Percentiles rank a stretch among this genome's conserved stretches.
These are phyloP conservation scores for Fundulus diaphanus DNA, from an alignment of 2,797 vertebrate genomes.

Conservation along the genomic window DNA sequence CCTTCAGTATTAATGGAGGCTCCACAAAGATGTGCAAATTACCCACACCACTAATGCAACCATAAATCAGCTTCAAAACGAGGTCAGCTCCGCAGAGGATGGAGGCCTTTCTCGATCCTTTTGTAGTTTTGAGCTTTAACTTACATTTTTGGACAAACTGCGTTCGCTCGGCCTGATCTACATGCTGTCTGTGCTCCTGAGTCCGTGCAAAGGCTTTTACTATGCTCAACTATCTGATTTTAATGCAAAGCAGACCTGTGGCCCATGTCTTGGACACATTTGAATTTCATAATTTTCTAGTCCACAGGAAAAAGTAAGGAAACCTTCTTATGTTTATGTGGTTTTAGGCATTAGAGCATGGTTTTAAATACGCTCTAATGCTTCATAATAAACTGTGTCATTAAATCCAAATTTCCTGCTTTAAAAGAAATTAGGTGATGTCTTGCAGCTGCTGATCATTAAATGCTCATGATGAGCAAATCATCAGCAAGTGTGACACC, in stretches of 20 bases:
- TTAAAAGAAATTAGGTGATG: neutral
- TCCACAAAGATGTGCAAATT: constrained; percentile 1
- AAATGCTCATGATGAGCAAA: neutral
- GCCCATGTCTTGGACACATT: neutral
- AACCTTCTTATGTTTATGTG: neutral
- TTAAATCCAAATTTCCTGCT: neutral
- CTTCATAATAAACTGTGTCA: neutral
- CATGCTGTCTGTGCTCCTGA: neutral
- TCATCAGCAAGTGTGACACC: neutral
- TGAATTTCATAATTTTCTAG: neutral
- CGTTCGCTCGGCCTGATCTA: neutral
- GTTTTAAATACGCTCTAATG: neutral
- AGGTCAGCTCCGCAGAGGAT: constrained; percentile 1
- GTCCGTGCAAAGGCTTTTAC: neutral
- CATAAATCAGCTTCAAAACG: constrained; percentile 3
- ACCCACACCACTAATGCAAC: neutral
- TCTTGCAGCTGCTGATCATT: neutral
- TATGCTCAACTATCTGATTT: neutral
- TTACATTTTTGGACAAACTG: neutral
- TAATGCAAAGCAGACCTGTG: neutral
- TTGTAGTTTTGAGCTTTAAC: neutral
- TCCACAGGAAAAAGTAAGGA: neutral
- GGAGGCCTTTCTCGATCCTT: constrained; percentile 1
- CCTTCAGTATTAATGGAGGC: neutral
- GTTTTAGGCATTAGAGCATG: neutral